Conservation (phyloP, 2,113 vertebrate species). For the Pelobates fuscus region DNA sequence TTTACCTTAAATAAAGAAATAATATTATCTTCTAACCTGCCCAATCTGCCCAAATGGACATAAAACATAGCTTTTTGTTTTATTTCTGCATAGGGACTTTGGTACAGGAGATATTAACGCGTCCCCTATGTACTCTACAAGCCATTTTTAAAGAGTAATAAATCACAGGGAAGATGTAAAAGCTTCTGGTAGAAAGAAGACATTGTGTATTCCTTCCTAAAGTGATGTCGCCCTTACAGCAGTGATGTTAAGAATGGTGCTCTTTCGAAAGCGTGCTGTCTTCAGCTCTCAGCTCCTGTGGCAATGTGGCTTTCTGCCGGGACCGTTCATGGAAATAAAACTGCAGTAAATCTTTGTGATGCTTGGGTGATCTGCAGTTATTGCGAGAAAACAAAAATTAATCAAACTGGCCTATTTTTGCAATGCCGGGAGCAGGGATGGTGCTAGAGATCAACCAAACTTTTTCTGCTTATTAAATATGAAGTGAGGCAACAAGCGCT, state of each 20-base stretch:
- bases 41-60: no score
- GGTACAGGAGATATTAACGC: no score
- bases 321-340: slow-evolving; percentile 33
- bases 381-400: slow-evolving; percentile 47
- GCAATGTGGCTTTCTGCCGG: slow-evolving; percentile 37
- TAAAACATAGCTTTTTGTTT: no score
- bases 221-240: slow-evolving; percentile 1
- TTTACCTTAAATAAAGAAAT: no score
- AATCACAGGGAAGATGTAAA: slow-evolving; percentile 4
- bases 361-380: slow-evolving; percentile 39
- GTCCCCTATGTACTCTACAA: no score
- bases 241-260: slow-evolving; percentile 17
- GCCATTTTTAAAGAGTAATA: not conserved
- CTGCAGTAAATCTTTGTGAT: slow-evolving; percentile 41
- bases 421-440: slow-evolving; percentile 19
- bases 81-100: no score
- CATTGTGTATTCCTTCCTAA: not conserved
- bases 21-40: no score
- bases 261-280: not conserved
- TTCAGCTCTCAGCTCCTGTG: slow-evolving; percentile 13
- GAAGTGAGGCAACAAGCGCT: slow-evolving; percentile 31
- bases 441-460: slow-evolving; percentile 27
- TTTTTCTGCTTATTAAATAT: slow-evolving; percentile 42
- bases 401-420: slow-evolving; percentile 41
- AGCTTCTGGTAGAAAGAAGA: not conserved